Conservation (phyloP, 2,888 invertebrate genomes). For the Athripsodes cinereus region DNA sequence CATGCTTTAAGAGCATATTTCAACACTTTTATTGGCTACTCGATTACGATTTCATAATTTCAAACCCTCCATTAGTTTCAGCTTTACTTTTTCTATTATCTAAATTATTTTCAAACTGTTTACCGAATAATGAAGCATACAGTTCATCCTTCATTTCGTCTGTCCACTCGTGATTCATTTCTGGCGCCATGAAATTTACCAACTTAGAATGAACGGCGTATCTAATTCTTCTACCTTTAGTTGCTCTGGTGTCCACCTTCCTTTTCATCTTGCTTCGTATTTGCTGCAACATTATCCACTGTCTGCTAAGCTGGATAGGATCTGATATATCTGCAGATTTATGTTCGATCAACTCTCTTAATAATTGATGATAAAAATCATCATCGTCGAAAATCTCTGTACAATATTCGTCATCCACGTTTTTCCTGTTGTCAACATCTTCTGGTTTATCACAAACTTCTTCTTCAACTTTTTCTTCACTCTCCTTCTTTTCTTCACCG, state of each 20-base stretch:
- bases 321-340: slow-evolving; percentile 80
- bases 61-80: slow-evolving; percentile 11
- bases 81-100: slow-evolving; percentile 12
- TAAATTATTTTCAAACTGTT: slow-evolving; percentile 43
- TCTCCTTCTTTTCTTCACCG: slow-evolving; percentile 44
- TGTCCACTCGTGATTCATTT: slow-evolving; percentile 60
- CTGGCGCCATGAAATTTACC: slow-evolving; percentile 87
- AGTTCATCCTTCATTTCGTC: slow-evolving; percentile 76
- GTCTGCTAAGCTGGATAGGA: slow-evolving; percentile 78
- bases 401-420: slow-evolving; percentile 55
- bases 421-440: slow-evolving; percentile 26
- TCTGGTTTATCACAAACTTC: slow-evolving; percentile 26
- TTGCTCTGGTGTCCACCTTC: slow-evolving; percentile 88
- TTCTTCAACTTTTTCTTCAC: slow-evolving; percentile 25
- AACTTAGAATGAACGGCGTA: slow-evolving; percentile 81
- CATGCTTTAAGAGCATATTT: no score
- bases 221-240: slow-evolving; percentile 87
- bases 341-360: slow-evolving; percentile 87
- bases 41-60: neutral
- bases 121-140: slow-evolving; percentile 77
- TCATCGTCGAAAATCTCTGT: slow-evolving; percentile 92
- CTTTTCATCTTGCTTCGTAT: slow-evolving; percentile 87
- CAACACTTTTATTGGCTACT: no score
- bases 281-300: slow-evolving; percentile 89
- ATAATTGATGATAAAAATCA: slow-evolving; percentile 92